phyloP scores from a whole-genome alignment of 1,140 invertebrate genomes.

The Magallana ariakensis region DNA sequence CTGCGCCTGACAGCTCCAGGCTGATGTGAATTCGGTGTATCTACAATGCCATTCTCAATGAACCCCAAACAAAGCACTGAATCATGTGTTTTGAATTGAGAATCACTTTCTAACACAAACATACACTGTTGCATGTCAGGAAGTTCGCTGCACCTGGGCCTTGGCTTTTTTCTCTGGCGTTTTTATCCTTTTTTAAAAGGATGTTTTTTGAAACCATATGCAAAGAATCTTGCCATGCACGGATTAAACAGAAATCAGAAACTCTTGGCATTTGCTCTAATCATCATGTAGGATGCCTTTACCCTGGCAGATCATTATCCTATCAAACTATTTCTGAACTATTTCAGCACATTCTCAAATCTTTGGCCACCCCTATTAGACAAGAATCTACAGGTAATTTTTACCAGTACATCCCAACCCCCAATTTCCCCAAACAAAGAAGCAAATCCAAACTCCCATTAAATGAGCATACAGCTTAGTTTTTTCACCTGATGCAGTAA shows the following conservation, averaged over 20 bases:
- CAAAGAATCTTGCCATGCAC: not conserved
- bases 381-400: too few relatives aligned
- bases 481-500: too few relatives aligned
- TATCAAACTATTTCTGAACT: too few relatives aligned
- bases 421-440: too few relatives aligned
- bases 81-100: constrained; percentile 29
- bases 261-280: constrained; percentile 15
- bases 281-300: not conserved
- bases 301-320: too few relatives aligned
- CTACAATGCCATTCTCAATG: not conserved
- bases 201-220: not conserved
- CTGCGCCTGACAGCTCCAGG: not conserved
- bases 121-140: constrained; percentile 35
- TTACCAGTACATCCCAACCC: too few relatives aligned
- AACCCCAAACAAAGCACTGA: constrained; percentile 15
- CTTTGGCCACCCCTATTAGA: too few relatives aligned
- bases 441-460: too few relatives aligned
- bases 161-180: not conserved
- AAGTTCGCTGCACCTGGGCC: constrained; percentile 14
- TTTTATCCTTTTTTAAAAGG: not conserved
- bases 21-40: constrained; percentile 9
- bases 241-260: constrained; percentile 12
- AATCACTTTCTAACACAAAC: constrained; percentile 8
- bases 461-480: too few relatives aligned
- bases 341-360: too few relatives aligned